Evolutionary conservation across 30 jellyfish, hydroid and myxozoan species (phyloP), one percentile per base, ranked within the genome.

Genomic region (Aurelia sp.): DNA sequence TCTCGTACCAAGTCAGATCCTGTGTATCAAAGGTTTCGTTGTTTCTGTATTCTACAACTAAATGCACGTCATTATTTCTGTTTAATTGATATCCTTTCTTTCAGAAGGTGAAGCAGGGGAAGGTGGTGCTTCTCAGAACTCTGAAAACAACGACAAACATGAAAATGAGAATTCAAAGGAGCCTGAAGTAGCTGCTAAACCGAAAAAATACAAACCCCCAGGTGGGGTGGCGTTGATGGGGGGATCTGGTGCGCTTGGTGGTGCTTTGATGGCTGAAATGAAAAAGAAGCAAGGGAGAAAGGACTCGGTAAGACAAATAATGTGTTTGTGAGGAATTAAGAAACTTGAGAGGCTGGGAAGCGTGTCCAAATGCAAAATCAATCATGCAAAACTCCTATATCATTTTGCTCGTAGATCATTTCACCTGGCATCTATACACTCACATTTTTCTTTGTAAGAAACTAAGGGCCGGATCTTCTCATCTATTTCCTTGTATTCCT

Each of bases 211-310:
- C 66, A 84, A 72, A 55, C 93, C 93, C 8, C 93, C 93, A 10
- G 93, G 93, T 47, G 93, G 82, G 70, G 91, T 90, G 47, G 90
- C 97, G 13, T 31, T 78, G 72, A 27, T 78, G 38, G 97, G 97
- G 18, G 84, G 89, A 27, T 84, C 97, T 11, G 75, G 75, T 92
- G 90, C 82, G 65, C 52, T 87, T 11, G 97, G 97, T 24, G 90
- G 93, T 21, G 93, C 92, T 5, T 67, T 90, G 84, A 80, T 90
- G 90, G 97, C 97, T 22, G 97, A 90, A 60, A 90, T 90, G 97
- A 90, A 81, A 61, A 90, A 90, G 82, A 81, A 86, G 33, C 97
- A 81, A 20, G 75, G 84, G 19, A 90, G 35, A 11, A 84, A 84
- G 41, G 86, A 72, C 33, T 63, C 64, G 80, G 89, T 79, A 79